A percentile compares a stretch with the other conserved stretches of the same genome.
Conservation (phyloP, 2,888 invertebrate genomes). For the Ophioninae sp. region DNA sequence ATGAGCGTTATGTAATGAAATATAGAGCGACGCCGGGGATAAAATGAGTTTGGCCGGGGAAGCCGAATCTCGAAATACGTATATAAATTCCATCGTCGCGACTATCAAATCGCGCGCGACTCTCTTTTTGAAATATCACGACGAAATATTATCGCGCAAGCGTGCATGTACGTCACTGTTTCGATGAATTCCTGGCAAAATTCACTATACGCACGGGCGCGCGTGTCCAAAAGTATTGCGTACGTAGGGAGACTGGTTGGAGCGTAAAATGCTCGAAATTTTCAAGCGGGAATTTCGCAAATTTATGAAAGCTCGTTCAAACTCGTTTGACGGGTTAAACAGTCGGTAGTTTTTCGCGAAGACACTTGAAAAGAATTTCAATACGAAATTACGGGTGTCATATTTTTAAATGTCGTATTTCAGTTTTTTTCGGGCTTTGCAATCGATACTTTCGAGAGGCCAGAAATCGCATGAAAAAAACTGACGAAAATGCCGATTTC, state of each 20-base stretch:
- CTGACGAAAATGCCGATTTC: background rate
- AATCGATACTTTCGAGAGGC: no score
- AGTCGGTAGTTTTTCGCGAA: no score
- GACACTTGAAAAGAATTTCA: no score
- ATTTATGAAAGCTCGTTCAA: no score
- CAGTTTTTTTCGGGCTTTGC: no score
- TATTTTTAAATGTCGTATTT: no score
- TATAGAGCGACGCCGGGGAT: slow-evolving; percentile 62
- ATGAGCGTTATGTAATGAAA: slow-evolving; percentile 67
- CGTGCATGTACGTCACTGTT: slow-evolving; percentile 43
- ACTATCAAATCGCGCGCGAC: slow-evolving; percentile 41
- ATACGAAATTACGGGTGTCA: no score
- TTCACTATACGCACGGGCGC: background rate
- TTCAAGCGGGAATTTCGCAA: no score
- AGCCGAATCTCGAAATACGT: slow-evolving; percentile 69
- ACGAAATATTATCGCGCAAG: slow-evolving; percentile 17
- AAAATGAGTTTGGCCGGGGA: slow-evolving; percentile 69
- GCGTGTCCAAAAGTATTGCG: slow-evolving; percentile 24
- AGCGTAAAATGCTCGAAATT: background rate
- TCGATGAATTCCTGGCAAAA: slow-evolving; percentile 37
- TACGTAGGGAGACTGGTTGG: background rate
- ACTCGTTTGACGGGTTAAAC: no score
- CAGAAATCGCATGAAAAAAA: background rate
- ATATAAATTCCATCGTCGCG: slow-evolving; percentile 64
- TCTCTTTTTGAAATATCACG: slow-evolving; percentile 53